Conservation (phyloP, 2,888 invertebrate species). For the Odontomyia ornata region DNA sequence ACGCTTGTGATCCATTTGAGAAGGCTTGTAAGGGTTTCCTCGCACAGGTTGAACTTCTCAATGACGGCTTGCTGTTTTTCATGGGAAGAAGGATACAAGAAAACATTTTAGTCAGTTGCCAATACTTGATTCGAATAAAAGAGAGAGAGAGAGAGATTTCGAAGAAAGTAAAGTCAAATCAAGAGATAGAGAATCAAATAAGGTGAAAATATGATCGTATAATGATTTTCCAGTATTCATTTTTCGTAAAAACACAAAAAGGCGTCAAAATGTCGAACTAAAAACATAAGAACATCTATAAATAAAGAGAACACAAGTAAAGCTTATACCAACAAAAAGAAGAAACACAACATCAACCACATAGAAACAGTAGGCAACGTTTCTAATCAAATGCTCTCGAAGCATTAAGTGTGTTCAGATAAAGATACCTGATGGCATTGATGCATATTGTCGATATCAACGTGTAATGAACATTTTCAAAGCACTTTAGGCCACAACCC, state of each 20-base stretch:
- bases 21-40: conserved; percentile 84
- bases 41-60: conserved; percentile 92
- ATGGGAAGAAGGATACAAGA: conserved; percentile 37
- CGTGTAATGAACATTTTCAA: background rate
- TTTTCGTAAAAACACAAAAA: conserved; percentile 38
- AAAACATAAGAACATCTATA: conserved; percentile 27
- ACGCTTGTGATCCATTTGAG: conserved; percentile 87
- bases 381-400: background rate
- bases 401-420: background rate
- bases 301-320: conserved; percentile 24
- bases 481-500: conserved; percentile 26
- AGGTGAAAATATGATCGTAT: conserved; percentile 1
- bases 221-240: conserved; percentile 6
- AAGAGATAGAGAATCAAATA: background rate
- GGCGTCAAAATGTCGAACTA: conserved; percentile 31
- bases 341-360: conserved; percentile 24
- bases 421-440: conserved; percentile 28
- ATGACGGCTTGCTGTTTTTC: conserved; percentile 88
- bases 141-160: background rate
- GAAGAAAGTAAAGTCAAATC: conserved; percentile 11
- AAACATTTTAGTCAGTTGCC: conserved; percentile 16
- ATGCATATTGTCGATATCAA: conserved; percentile 10
- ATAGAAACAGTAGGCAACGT: conserved; percentile 17
- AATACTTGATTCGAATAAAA: background rate
- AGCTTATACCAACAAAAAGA: conserved; percentile 40